Conservation (phyloP, 2,797 vertebrate genomes). For the Leuciscus waleckii region DNA sequence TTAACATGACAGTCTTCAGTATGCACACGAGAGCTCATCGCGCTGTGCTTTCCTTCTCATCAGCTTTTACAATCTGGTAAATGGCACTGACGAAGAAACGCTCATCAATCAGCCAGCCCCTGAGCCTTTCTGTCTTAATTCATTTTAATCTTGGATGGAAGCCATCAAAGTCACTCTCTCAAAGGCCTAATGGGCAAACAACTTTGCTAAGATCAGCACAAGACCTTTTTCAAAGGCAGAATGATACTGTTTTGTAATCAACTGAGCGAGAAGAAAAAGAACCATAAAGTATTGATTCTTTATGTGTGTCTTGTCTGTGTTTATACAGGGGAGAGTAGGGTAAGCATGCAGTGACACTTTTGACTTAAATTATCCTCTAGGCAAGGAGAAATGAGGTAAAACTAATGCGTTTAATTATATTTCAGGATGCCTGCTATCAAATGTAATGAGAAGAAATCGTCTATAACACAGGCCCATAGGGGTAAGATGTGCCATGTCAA, state of each 20-base stretch:
- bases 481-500: not conserved
- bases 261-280: conserved; percentile 16
- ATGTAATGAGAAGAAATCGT: not conserved
- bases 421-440: not conserved
- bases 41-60: conserved; percentile 60
- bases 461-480: not conserved
- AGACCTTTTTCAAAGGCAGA: conserved; percentile 19
- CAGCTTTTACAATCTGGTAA: conserved; percentile 63
- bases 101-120: conserved; percentile 59
- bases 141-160: conserved; percentile 51
- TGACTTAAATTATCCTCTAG: conserved; percentile 2
- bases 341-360: not conserved
- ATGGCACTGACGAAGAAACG: conserved; percentile 57
- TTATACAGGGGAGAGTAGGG: not conserved
- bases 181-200: conserved; percentile 50
- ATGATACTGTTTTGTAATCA: conserved; percentile 10
- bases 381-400: conserved; percentile 8
- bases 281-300: conserved; percentile 10
- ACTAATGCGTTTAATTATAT: conserved; percentile 6
- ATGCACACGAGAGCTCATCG: conserved; percentile 52
- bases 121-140: conserved; percentile 44
- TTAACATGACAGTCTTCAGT: conserved; percentile 21
- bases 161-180: conserved; percentile 46
- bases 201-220: conserved; percentile 44
- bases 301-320: not conserved